A percentile compares a stretch with the other conserved stretches of the same genome.
These are phyloP conservation scores for Tychaedon coryphoeus DNA, from an alignment of 2,113 vertebrate species.

Conservation along the genomic window DNA sequence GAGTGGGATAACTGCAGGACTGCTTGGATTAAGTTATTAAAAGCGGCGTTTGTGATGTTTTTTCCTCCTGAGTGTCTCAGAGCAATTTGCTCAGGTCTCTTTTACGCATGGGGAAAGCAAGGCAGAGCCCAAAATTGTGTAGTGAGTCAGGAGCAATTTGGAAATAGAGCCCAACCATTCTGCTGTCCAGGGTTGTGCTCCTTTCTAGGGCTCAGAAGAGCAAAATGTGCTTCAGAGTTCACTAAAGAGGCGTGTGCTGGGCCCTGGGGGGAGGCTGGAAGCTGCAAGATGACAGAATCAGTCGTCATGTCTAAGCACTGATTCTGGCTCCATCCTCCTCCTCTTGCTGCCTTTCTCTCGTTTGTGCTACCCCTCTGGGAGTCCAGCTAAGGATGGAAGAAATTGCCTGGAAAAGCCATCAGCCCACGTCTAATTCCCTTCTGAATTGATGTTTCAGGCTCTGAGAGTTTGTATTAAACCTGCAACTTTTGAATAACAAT, in stretches of 20 bases:
- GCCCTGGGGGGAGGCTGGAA: background rate
- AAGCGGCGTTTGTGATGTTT: background rate
- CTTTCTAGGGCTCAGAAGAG: background rate
- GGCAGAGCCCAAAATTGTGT: background rate
- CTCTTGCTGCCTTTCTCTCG: background rate
- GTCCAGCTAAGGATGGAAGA: conserved; percentile 14
- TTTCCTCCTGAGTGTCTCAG: background rate
- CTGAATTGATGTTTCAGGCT: conserved; percentile 10
- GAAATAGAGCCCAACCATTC: background rate
- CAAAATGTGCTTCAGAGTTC: background rate
- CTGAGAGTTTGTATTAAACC: conserved; percentile 10
- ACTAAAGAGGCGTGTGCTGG: background rate
- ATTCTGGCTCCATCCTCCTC: conserved; percentile 8
- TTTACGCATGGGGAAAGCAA: background rate
- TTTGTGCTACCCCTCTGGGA: conserved; percentile 19
- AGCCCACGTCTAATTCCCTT: conserved; percentile 41
- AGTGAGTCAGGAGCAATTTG: background rate
- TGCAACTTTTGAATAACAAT: conserved; percentile 16
- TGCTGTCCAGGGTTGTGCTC: background rate
- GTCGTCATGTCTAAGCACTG: background rate
- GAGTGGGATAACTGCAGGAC: background rate
- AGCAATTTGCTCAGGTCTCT: conserved; percentile 11
- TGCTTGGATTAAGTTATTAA: background rate
- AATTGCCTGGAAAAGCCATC: conserved; percentile 53
- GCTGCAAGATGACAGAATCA: background rate